Base-by-base conservation (phyloP, 2,797 vertebrate genomes). In the Gouania willdenowi region DNA sequence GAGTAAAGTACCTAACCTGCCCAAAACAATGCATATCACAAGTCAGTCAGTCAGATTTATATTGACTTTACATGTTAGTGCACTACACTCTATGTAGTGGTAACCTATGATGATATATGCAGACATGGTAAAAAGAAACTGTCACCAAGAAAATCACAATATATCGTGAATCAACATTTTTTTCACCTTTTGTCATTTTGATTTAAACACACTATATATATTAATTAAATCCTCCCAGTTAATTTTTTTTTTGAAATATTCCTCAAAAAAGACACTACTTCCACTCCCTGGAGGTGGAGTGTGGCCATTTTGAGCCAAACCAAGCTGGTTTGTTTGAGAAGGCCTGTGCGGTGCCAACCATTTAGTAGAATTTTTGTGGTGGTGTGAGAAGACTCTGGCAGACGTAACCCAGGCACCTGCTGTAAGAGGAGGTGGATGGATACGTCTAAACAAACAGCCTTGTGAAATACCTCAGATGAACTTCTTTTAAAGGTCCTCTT, bases 321-420 rank as follows among this genome's bases (percentile, higher is more conserved):
- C 46, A 54, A 57, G 60, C 63, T 32, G 23, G 52, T 60, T 68
- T 18, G 45, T 59, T 48, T 76, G 68, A 59, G 30, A 55, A 53
- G 47, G 17, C 12, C 16, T 4, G 10, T 40, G 43, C 45, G 11
- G 23, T 62, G 69, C 73, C 67, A 74, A 39, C 52, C 36, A 27
- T 54, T 66, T 47, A 45, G 51, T 49, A 62, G 56, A 59, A 58
- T 44, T 18, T 53, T 29, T 54, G 35, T 53, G 38, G 45, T 62
- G 32, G 35, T 54, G 45, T 33, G 36, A 60, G 44, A 58, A 59
- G 43, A 19, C 1, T 10, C 30, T 18, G 36, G 68, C 70, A 74
- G 64, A 76, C 72, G 66, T 63, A 50, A 44, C 43, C 56, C 61
- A 56, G 45, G 57, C 80, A 83, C 77, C 71, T 77, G 80, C 38